Evolutionary conservation across 37 sponge, comb jelly and placozoan species (phyloP).

Genomic region (Chondrilla cf. caribensis): DNA sequence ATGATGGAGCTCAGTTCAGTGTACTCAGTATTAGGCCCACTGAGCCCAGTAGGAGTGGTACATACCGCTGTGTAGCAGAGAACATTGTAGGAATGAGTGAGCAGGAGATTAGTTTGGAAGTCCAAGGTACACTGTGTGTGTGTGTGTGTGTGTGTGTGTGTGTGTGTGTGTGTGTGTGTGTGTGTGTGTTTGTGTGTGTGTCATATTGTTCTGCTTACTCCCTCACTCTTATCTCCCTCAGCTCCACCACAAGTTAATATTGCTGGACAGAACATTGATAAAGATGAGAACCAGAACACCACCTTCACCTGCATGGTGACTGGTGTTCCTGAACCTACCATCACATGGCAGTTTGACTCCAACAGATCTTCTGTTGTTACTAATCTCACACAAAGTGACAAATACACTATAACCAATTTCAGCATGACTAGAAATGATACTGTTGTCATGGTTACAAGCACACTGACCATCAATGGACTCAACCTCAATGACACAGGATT

Average conservation of each 20-base stretch:
- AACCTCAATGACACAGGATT: constrained; percentile 34
- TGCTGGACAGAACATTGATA: neutral
- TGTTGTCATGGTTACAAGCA: constrained; percentile 11
- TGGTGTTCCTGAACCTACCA: neutral
- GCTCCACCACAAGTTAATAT: neutral
- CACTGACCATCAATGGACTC: constrained; percentile 30
- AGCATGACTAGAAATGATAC: neutral
- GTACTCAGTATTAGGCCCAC: neutral
- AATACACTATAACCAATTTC: neutral
- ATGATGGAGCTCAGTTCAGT: neutral
- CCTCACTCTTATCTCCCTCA: neutral
- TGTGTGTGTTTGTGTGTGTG: too few relatives aligned
- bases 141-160: neutral
- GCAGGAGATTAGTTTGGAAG: neutral
- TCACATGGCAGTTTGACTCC: neutral
- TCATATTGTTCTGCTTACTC: too few relatives aligned
- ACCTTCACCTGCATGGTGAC: neutral
- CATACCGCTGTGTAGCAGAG: neutral
- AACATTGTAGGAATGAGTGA: neutral
- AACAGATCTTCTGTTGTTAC: neutral
- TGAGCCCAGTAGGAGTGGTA: neutral
- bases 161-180: too few relatives aligned
- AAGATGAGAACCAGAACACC: neutral
- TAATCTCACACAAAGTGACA: neutral
- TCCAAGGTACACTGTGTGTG: neutral